phyloP scores from a whole-genome alignment of 2,888 invertebrate species.

The Drosophila cognata region DNA sequence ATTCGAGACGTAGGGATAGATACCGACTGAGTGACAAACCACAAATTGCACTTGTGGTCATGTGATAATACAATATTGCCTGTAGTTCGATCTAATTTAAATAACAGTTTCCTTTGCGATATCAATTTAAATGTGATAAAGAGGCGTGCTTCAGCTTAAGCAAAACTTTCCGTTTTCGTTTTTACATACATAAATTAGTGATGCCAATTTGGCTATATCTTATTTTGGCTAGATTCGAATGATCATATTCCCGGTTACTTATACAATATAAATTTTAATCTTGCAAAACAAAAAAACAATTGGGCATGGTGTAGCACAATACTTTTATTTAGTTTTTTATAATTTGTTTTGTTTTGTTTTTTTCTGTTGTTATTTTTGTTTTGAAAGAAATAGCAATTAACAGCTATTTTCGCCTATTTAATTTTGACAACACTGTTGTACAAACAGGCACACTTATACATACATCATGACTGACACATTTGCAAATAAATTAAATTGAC shows the following conservation, averaged over 20 bases:
- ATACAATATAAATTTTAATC: too few species aligned
- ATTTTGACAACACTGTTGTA: not conserved
- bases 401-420: not conserved
- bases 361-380: not conserved
- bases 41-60: not conserved
- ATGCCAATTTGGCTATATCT: not conserved
- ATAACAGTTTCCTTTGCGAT: not conserved
- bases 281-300: not conserved
- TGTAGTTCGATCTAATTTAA: not conserved
- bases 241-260: not conserved
- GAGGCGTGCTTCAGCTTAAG: not conserved
- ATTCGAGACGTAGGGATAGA: not conserved
- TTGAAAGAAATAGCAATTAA: not conserved
- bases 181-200: not conserved
- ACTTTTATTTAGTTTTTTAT: not conserved
- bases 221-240: not conserved
- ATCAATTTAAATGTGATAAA: not conserved
- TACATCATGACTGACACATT: slow-evolving; percentile 7
- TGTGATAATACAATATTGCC: not conserved
- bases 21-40: not conserved
- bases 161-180: not conserved
- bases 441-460: not conserved
- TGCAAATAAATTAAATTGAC: not conserved
- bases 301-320: not conserved
- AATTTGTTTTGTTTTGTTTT: not conserved